Conservation (phyloP, 1,140 invertebrate species). For the Neelides sp. region DNA sequence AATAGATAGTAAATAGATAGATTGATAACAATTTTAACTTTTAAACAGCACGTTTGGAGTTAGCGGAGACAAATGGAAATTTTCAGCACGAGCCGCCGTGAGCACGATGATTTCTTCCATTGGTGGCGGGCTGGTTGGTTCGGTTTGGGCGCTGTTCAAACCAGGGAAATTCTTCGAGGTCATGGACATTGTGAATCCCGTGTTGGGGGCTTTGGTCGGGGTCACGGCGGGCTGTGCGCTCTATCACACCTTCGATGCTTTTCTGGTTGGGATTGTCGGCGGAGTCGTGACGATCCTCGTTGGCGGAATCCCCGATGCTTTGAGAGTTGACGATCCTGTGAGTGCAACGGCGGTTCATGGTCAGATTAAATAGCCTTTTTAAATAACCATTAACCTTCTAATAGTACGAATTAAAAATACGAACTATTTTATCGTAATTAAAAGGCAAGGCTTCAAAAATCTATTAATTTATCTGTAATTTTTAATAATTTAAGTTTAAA, state of each 20-base stretch:
- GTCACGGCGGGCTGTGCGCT: slow-evolving; percentile 69
- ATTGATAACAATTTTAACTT: no score
- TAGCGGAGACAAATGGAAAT: slow-evolving; percentile 63
- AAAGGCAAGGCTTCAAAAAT: no score
- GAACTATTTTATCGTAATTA: no score
- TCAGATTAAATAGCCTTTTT: slow-evolving; percentile 16
- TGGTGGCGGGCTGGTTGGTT: slow-evolving; percentile 66
- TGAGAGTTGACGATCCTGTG: slow-evolving; percentile 79
- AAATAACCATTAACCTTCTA: no score
- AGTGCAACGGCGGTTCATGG: slow-evolving; percentile 80
- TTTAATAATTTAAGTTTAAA: no score
- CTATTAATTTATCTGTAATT: no score
- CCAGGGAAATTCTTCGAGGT: slow-evolving; percentile 59
- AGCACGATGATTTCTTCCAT: slow-evolving; percentile 80
- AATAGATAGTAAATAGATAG: no score
- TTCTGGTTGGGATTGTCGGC: slow-evolving; percentile 69
- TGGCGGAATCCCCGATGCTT: slow-evolving; percentile 58
- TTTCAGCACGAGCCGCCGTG: slow-evolving; percentile 73
- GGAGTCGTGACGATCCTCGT: slow-evolving; percentile 53
- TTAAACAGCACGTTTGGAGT: slow-evolving; percentile 43
- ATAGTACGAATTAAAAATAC: no score
- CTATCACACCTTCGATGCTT: slow-evolving; percentile 69
- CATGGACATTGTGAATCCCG: slow-evolving; percentile 74
- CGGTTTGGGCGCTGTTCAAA: slow-evolving; percentile 50
- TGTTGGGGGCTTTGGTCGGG: slow-evolving; percentile 71